Conservation (phyloP, 1,140 invertebrate genomes). For the Drosophila navojoa region DNA sequence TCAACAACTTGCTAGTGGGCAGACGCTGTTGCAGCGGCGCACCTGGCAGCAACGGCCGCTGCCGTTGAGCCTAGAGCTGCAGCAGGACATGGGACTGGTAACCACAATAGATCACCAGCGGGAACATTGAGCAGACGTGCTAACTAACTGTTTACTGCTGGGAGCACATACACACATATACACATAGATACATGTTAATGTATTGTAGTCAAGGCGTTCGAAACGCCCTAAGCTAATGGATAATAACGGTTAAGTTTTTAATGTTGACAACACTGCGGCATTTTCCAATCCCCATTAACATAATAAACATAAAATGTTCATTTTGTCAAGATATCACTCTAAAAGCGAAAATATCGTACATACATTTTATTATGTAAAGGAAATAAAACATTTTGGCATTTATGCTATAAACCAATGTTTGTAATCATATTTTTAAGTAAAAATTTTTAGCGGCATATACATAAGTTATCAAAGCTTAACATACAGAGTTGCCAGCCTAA, state of each 20-base stretch:
- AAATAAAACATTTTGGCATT: conserved; percentile 10
- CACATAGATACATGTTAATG: conserved; percentile 12
- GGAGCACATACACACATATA: conserved; percentile 13
- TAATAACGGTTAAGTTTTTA: conserved; percentile 46
- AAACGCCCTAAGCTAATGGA: conserved; percentile 60
- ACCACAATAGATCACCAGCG: conserved; percentile 34
- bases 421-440: conserved; percentile 10
- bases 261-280: conserved; percentile 50
- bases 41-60: conserved; percentile 83
- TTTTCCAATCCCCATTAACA: conserved; percentile 27
- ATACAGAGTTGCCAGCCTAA: conserved; percentile 12
- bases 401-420: background rate
- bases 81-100: conserved; percentile 63
- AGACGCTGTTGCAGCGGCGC: conserved; percentile 77
- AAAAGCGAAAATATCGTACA: conserved; percentile 45
- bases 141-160: conserved; percentile 6
- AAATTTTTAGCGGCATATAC: conserved; percentile 1
- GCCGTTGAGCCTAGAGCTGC: conserved; percentile 59
- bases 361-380: background rate
- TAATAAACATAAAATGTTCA: conserved; percentile 57
- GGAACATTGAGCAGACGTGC: background rate
- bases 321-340: conserved; percentile 45
- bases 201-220: conserved; percentile 45
- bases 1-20: conserved; percentile 83
- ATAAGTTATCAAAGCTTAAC: conserved; percentile 3